Conservation (phyloP, 1,140 invertebrate species). For the Drosophila simulans region DNA sequence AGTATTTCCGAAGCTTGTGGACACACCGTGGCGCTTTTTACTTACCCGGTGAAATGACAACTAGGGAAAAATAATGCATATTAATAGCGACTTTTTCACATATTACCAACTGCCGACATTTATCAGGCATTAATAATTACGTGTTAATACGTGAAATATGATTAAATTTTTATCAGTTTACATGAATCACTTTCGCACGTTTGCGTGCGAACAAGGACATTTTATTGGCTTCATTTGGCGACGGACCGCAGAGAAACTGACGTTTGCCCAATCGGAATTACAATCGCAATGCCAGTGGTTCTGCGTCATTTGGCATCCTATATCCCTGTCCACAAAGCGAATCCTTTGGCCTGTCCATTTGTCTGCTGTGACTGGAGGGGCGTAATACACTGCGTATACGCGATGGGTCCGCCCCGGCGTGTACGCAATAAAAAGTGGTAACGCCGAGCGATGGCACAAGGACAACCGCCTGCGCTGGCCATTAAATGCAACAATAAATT, state of each 20-base stretch:
- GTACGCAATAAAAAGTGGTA: constrained; percentile 68
- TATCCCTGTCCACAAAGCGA: constrained; percentile 21
- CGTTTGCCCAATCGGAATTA: constrained; percentile 31
- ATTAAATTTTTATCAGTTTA: constrained; percentile 65
- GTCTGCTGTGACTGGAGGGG: constrained; percentile 25
- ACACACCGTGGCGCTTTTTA: not conserved
- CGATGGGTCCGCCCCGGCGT: constrained; percentile 32
- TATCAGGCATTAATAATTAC: constrained; percentile 63
- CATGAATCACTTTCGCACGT: constrained; percentile 43
- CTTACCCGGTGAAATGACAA: constrained; percentile 22
- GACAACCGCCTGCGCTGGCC: constrained; percentile 64
- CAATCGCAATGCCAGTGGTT: constrained; percentile 51
- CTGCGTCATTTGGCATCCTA: constrained; percentile 47
- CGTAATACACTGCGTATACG: constrained; percentile 75
- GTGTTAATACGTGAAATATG: constrained; percentile 64
- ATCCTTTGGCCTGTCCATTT: constrained; percentile 34
- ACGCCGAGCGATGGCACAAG: constrained; percentile 28
- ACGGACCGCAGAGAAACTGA: constrained; percentile 32
- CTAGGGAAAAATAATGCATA: constrained; percentile 30
- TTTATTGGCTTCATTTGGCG: constrained; percentile 73
- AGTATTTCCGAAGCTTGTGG: not conserved
- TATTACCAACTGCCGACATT: constrained; percentile 50
- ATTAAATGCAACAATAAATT: constrained; percentile 82
- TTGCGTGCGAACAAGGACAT: constrained; percentile 36
- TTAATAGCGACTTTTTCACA: constrained; percentile 48